Evolutionary conservation across 2,797 vertebrate species (phyloP).

Genomic region (Xenops minutus): DNA sequence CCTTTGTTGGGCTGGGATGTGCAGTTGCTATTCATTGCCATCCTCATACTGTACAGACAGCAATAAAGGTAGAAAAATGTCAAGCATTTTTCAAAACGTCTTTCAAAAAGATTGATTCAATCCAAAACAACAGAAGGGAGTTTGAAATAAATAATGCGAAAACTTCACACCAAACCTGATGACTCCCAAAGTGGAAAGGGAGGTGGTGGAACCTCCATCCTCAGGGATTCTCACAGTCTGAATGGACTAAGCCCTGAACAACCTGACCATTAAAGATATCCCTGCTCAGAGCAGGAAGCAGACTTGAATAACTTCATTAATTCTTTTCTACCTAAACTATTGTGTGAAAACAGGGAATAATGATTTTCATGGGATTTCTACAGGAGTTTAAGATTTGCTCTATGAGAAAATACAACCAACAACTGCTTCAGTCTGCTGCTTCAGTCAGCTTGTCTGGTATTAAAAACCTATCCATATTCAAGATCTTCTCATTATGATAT

Average conservation of each 20-base stretch:
- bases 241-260: not conserved
- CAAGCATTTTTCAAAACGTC: not conserved
- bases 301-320: not conserved
- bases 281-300: not conserved
- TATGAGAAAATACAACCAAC: not conserved
- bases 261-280: not conserved
- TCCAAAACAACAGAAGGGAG: not conserved
- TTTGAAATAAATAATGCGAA: not conserved
- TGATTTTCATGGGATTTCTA: not conserved
- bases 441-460: not conserved
- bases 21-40: not conserved
- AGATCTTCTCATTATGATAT: not conserved
- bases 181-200: not conserved
- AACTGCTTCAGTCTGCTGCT: not conserved
- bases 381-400: not conserved
- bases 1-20: not conserved
- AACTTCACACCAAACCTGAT: not conserved
- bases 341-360: not conserved
- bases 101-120: not conserved
- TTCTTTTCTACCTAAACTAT: not conserved
- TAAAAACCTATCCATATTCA: not conserved
- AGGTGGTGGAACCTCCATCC: not conserved
- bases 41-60: fast-evolving
- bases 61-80: not conserved
- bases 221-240: not conserved